Conservation (phyloP, 2,113 vertebrate genomes). For the Rana temporaria region DNA sequence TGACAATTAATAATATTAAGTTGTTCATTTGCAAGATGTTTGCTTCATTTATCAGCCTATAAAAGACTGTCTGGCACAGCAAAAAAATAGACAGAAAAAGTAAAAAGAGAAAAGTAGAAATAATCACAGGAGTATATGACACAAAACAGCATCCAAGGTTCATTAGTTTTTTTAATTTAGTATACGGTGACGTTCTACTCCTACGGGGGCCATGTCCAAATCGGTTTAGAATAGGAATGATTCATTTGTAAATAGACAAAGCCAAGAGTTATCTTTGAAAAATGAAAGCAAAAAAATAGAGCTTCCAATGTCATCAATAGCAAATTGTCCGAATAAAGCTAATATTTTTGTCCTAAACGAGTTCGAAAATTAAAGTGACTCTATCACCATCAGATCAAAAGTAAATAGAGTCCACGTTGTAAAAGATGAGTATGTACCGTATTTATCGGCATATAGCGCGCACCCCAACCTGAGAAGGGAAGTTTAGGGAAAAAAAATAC, state of each 20-base stretch:
- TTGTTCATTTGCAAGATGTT: constrained; percentile 65
- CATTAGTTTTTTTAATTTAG: constrained; percentile 38
- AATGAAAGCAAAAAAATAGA: no score
- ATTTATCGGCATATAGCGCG: no score
- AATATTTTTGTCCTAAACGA: no score
- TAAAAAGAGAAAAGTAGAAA: constrained; percentile 61
- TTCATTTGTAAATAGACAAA: neutral
- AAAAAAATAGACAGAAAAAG: constrained; percentile 2
- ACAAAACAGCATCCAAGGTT: constrained; percentile 19
- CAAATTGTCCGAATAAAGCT: no score
- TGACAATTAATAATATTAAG: constrained; percentile 75
- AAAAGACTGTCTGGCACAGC: constrained; percentile 64
- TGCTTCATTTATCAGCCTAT: constrained; percentile 66
- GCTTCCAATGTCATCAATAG: no score
- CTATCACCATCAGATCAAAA: no score
- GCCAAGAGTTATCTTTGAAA: no score
- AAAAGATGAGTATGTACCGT: no score
- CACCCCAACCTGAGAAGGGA: no score
- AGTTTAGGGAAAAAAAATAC: no score
- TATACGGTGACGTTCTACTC: neutral
- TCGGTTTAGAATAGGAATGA: neutral
- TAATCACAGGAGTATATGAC: constrained; percentile 13
- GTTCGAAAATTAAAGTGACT: no score
- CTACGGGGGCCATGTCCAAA: neutral
- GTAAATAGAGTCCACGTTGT: no score